These are phyloP conservation scores for Orientallactaga sibirica DNA, from an alignment of 2,797 vertebrate species.

Conservation along the genomic window DNA sequence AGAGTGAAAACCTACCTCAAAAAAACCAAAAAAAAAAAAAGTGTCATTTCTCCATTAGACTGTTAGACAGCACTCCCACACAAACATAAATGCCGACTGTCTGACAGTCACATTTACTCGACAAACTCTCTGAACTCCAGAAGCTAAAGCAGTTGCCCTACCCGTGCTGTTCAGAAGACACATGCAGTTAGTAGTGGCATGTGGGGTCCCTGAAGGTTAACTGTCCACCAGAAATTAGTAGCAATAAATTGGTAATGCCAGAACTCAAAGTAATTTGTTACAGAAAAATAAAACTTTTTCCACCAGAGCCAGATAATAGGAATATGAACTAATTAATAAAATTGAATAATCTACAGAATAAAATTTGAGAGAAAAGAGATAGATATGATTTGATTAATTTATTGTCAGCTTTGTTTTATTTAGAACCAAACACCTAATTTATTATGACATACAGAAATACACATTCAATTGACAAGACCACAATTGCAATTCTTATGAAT, in stretches of 20 bases:
- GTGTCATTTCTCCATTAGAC: constrained; percentile 78
- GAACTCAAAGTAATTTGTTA: neutral
- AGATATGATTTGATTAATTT: neutral
- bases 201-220: neutral
- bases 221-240: neutral
- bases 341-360: neutral
- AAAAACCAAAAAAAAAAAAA: constrained; percentile 72
- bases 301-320: neutral
- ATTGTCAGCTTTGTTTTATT: neutral
- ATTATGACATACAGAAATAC: neutral
- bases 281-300: neutral
- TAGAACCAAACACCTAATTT: neutral
- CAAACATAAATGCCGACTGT: constrained; percentile 30
- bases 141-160: constrained; percentile 55
- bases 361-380: neutral
- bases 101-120: neutral
- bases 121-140: constrained; percentile 35
- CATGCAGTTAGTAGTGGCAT: neutral
- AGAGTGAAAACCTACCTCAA: too few species aligned
- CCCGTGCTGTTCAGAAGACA: neutral
- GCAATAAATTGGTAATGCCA: neutral
- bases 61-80: constrained; percentile 65
- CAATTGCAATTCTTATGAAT: neutral
- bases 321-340: neutral
- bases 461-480: neutral